Conservation (phyloP, 2,888 invertebrate genomes). For the Zhengitettix transpicula region DNA sequence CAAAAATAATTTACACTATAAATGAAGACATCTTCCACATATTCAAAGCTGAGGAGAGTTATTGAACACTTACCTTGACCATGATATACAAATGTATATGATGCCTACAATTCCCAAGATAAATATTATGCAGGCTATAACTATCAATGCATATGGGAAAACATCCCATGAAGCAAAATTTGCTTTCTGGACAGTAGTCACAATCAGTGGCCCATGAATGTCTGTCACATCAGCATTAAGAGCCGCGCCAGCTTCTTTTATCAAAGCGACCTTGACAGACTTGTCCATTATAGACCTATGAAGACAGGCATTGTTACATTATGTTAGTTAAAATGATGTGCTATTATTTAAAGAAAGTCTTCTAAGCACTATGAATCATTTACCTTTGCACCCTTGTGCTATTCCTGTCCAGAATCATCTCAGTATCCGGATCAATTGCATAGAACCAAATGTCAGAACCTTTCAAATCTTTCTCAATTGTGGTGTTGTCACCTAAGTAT, state of each 20-base stretch:
- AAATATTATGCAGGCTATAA: conserved; percentile 76
- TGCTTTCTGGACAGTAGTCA: conserved; percentile 19
- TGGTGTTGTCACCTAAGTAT: conserved; percentile 54
- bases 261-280: conserved; percentile 45
- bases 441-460: conserved; percentile 84
- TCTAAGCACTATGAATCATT: no score
- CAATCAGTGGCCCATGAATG: conserved; percentile 38
- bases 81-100: conserved; percentile 82
- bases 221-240: conserved; percentile 51
- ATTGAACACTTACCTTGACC: conserved; percentile 54
- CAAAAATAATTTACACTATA: not conserved
- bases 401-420: conserved; percentile 55
- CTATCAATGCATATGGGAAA: conserved; percentile 76
- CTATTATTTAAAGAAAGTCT: no score
- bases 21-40: no score
- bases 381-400: conserved; percentile 51
- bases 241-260: conserved; percentile 47
- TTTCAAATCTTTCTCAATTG: conserved; percentile 47
- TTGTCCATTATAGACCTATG: conserved; percentile 40
- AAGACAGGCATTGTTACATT: conserved; percentile 3
- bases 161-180: conserved; percentile 46
- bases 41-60: no score
- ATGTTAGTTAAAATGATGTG: no score
- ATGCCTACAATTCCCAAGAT: conserved; percentile 77
- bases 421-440: conserved; percentile 60